Evolutionary conservation across 2,888 invertebrate genomes (phyloP).

Genomic region (Sepiola atlantica): DNA sequence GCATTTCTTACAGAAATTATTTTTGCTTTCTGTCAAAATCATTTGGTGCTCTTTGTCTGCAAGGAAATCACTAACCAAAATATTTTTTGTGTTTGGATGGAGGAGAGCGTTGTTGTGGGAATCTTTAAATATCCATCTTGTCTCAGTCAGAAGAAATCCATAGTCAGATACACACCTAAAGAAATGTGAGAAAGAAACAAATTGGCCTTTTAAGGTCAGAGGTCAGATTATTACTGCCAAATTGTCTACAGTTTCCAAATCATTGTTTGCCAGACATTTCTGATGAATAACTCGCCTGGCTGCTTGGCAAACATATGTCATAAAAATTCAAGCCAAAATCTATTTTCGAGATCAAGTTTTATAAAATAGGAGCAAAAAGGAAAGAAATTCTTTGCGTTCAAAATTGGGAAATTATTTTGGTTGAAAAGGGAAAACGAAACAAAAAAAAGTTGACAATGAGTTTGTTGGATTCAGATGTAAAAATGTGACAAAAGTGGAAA

Average conservation of each 20-base stretch:
- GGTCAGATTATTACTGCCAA: background rate
- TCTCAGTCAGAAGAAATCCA: background rate
- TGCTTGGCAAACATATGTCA: background rate
- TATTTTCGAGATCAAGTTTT: conserved; percentile 10
- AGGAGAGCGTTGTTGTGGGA: background rate
- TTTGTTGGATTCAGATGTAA: conserved; percentile 8
- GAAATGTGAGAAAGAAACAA: background rate
- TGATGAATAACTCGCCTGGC: background rate
- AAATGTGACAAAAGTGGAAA: background rate
- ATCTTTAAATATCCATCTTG: background rate
- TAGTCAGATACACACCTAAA: background rate
- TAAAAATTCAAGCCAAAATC: background rate
- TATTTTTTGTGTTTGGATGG: background rate
- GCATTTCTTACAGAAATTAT: background rate
- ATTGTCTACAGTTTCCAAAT: background rate
- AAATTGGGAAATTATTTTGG: background rate
- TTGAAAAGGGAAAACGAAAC: background rate
- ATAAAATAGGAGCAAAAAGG: background rate
- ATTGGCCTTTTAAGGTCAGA: background rate
- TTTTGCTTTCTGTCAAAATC: background rate
- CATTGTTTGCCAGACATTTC: background rate
- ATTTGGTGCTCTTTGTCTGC: background rate
- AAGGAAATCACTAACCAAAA: background rate
- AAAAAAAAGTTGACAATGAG: background rate
- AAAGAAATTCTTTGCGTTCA: background rate